Percentiles rank a stretch among this genome's conserved stretches.
These are phyloP conservation scores for Engystomops pustulosus DNA, from an alignment of 2,113 vertebrate species.

Conservation along the genomic window DNA sequence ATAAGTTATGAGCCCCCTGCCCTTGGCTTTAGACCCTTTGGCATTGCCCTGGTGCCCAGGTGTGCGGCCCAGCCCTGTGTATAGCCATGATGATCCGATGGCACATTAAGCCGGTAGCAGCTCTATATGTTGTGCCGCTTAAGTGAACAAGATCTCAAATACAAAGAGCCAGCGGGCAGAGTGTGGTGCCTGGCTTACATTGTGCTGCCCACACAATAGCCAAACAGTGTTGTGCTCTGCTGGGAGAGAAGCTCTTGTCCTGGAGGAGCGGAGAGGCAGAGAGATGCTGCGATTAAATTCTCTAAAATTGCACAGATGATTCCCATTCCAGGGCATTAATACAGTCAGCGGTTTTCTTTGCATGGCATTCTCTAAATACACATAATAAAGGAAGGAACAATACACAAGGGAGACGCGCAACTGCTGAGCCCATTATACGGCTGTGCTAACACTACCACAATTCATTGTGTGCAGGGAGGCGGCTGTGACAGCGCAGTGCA, in stretches of 20 bases:
- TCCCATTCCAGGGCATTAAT: constrained; percentile 69
- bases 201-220: constrained; percentile 44
- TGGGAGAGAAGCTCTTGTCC: constrained; percentile 16
- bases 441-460: constrained; percentile 66
- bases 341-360: constrained; percentile 65
- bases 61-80: not conserved
- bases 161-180: constrained; percentile 11
- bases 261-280: constrained; percentile 19
- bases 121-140: not conserved
- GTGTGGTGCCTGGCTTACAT: constrained; percentile 44
- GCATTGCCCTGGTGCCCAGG: not conserved
- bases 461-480: constrained; percentile 50
- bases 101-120: not conserved
- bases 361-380: constrained; percentile 67
- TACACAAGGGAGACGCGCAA: constrained; percentile 66
- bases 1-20: too few species aligned
- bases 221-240: constrained; percentile 13
- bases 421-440: constrained; percentile 65
- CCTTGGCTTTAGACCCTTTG: too few species aligned
- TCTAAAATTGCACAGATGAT: constrained; percentile 67
- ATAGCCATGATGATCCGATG: not conserved
- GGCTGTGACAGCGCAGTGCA: constrained; percentile 22
- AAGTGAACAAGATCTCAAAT: constrained; percentile 9
- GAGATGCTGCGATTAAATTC: constrained; percentile 52
- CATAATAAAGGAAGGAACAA: constrained; percentile 67